Evolutionary conservation across 2,797 vertebrate genomes (phyloP).

Genomic region (Typhlichthys eigenmanni): DNA sequence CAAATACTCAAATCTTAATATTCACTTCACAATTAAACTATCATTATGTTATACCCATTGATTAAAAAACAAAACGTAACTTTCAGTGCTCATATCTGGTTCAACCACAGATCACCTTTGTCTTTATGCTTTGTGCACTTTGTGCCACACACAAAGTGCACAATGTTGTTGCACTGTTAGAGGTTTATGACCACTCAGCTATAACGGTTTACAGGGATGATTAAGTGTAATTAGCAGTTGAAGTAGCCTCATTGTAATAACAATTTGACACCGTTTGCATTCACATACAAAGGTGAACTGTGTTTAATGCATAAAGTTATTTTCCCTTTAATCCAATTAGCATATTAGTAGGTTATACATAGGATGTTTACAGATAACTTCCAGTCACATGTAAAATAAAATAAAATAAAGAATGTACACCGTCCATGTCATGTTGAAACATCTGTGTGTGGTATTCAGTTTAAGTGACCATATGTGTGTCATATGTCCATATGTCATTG

Average conservation of each 20-base stretch:
- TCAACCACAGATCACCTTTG: slow-evolving; percentile 22
- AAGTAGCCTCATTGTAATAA: not conserved
- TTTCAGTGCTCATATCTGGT: slow-evolving; percentile 15
- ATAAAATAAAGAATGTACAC: not conserved
- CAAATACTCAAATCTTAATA: slow-evolving; percentile 33
- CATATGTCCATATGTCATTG: not conserved
- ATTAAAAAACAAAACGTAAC: slow-evolving; percentile 20
- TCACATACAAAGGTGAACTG: slow-evolving; percentile 23
- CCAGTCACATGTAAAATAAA: not conserved
- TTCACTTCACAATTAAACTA: slow-evolving; percentile 44
- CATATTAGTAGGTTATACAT: slow-evolving; percentile 21
- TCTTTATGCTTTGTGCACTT: slow-evolving; percentile 25
- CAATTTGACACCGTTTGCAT: not conserved
- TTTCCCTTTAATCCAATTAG: not conserved
- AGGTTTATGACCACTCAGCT: too few relatives aligned
- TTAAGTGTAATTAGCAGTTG: too few relatives aligned
- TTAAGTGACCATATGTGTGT: not conserved
- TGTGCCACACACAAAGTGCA: not conserved
- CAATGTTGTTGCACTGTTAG: too few relatives aligned
- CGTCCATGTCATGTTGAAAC: slow-evolving; percentile 20
- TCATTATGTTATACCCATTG: slow-evolving; percentile 45
- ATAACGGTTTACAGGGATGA: too few relatives aligned
- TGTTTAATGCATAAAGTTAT: slow-evolving; percentile 16
- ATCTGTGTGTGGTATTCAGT: not conserved
- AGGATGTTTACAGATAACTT: slow-evolving; percentile 11